A percentile compares a stretch with the other conserved stretches of the same genome.
Conservation (phyloP, 2,888 invertebrate species). For the Ormia ochracea region DNA sequence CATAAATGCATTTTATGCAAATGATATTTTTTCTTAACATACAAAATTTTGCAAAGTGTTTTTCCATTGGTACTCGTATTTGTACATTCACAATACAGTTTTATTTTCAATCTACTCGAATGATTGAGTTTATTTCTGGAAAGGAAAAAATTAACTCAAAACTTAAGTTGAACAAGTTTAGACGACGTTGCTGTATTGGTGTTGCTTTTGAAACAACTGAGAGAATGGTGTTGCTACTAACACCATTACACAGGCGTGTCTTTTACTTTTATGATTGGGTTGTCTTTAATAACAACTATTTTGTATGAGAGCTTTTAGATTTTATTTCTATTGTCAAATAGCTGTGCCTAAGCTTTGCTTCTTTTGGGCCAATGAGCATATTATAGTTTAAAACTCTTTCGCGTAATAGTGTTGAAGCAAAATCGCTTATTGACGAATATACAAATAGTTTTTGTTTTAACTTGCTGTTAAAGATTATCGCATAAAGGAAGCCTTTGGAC, state of each 20-base stretch:
- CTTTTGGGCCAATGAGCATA: constrained; percentile 31
- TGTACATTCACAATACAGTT: constrained; percentile 53
- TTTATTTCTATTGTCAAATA: background rate
- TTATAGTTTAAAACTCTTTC: constrained; percentile 35
- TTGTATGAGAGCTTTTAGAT: constrained; percentile 29
- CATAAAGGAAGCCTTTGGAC: constrained; percentile 45
- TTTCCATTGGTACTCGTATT: constrained; percentile 5
- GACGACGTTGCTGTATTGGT: background rate
- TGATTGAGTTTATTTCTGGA: constrained; percentile 12
- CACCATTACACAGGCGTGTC: background rate
- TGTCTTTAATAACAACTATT: constrained; percentile 37
- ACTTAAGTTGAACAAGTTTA: background rate
- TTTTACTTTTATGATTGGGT: constrained; percentile 6
- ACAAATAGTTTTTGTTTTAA: background rate
- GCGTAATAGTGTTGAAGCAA: constrained; percentile 35
- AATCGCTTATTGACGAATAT: constrained; percentile 14
- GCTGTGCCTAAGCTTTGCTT: constrained; percentile 21
- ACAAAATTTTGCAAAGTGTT: background rate
- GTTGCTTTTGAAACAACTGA: background rate
- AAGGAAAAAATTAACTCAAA: constrained; percentile 16
- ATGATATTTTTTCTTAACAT: background rate
- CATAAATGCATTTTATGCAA: background rate
- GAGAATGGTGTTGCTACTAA: constrained; percentile 24
- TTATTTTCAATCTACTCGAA: background rate
- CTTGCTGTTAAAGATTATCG: constrained; percentile 5